Conservation (phyloP, 2,797 vertebrate species). For the Eulemur rubriventer region DNA sequence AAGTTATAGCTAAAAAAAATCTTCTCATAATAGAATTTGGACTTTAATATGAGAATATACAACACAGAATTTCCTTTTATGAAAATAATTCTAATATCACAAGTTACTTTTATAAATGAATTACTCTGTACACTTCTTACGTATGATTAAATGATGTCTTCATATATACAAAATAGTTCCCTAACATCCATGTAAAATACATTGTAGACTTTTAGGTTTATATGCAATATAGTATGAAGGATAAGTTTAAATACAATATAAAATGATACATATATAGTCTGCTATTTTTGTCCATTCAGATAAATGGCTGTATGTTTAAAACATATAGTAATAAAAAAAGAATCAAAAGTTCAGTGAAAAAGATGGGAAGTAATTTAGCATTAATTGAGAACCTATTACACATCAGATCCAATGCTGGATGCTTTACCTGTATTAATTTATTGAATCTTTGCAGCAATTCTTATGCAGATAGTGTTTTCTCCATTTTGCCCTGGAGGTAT, state of each 20-base stretch:
- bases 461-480: neutral
- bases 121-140: rapidly evolving
- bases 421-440: neutral
- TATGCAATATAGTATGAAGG: neutral
- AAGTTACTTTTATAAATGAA: neutral
- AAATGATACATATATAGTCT: neutral
- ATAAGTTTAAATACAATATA: neutral
- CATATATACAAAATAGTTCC: neutral
- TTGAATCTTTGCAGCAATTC: neutral
- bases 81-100: neutral
- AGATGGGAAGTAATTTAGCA: neutral
- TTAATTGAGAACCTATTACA: neutral
- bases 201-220: neutral
- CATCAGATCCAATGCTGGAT: neutral
- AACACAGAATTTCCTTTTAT: neutral
- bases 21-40: neutral
- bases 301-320: neutral
- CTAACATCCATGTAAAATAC: neutral
- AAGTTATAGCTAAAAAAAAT: neutral
- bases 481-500: neutral
- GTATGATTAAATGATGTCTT: neutral
- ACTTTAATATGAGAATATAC: neutral
- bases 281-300: neutral
- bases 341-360: neutral
- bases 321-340: neutral